These are phyloP conservation scores for Seriola rivoliana DNA, from an alignment of 2,113 vertebrate species.

Conservation along the genomic window DNA sequence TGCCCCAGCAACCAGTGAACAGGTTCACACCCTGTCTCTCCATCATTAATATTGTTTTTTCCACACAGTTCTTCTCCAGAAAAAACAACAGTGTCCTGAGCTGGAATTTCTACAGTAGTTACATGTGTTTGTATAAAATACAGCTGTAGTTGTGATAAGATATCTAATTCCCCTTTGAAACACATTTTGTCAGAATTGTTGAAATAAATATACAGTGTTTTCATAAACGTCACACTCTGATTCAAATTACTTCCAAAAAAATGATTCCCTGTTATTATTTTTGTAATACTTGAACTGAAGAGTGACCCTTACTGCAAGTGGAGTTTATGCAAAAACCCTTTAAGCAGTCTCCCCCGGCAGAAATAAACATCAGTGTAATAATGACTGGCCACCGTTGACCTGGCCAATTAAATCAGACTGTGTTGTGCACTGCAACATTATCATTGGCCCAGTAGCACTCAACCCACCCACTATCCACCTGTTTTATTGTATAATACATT, in stretches of 20 bases:
- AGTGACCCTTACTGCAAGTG: neutral
- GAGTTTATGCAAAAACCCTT: neutral
- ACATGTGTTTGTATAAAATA: neutral
- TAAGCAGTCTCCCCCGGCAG: neutral
- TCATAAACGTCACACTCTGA: neutral
- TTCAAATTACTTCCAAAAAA: neutral
- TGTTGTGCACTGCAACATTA: constrained; percentile 19
- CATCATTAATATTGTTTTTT: neutral
- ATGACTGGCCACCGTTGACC: constrained; percentile 1
- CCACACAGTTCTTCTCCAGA: neutral
- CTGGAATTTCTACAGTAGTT: neutral
- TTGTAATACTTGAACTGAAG: neutral
- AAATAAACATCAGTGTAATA: constrained; percentile 40
- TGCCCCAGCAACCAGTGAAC: neutral
- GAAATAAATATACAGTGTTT: neutral
- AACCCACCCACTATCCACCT: constrained; percentile 28
- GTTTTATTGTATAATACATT: constrained; percentile 7
- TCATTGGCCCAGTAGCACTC: constrained; percentile 9
- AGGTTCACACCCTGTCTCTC: neutral
- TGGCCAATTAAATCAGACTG: constrained; percentile 16
- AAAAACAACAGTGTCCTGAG: neutral
- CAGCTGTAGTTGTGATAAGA: neutral
- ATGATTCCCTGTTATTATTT: neutral
- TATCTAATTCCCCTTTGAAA: neutral
- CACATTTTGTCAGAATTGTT: neutral